Percentiles rank a stretch among this genome's conserved stretches.
These are phyloP conservation scores for Mesoclemmys tuberculata DNA, from an alignment of 2,113 vertebrate genomes.

Conservation along the genomic window DNA sequence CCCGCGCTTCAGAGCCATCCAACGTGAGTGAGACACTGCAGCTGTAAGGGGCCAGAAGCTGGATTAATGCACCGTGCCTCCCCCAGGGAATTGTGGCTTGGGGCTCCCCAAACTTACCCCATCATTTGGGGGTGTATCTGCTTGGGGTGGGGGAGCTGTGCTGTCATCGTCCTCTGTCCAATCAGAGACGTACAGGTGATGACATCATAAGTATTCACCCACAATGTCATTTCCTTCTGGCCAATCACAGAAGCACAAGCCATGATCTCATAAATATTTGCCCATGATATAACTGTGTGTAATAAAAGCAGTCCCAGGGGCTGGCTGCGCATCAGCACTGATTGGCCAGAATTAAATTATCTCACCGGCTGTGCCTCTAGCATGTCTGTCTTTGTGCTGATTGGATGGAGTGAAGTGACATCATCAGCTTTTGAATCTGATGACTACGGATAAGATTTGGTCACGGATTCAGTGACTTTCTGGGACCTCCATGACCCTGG, in stretches of 20 bases:
- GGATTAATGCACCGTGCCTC: too few species aligned
- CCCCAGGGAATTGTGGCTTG: background rate
- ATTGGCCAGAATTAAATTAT: background rate
- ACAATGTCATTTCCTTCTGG: background rate
- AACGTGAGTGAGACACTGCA: conserved; percentile 77
- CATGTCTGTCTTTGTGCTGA: background rate
- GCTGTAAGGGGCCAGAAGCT: background rate
- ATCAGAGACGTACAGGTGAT: background rate
- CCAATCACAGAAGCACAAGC: background rate
- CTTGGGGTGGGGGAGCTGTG: background rate
- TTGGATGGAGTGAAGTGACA: background rate
- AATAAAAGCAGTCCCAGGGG: background rate
- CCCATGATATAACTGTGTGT: background rate
- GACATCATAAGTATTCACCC: background rate
- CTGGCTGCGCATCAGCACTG: background rate
- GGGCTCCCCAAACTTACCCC: background rate
- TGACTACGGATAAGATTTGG: background rate
- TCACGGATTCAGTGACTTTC: too few species aligned
- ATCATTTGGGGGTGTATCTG: background rate
- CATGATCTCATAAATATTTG: background rate
- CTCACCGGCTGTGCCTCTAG: too few species aligned
- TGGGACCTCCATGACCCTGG: too few species aligned
- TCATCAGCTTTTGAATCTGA: background rate
- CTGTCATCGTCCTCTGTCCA: background rate
- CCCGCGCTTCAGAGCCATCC: conserved; percentile 89